phyloP scores from a whole-genome alignment of 2,888 invertebrate genomes.

The Nomada flava region DNA sequence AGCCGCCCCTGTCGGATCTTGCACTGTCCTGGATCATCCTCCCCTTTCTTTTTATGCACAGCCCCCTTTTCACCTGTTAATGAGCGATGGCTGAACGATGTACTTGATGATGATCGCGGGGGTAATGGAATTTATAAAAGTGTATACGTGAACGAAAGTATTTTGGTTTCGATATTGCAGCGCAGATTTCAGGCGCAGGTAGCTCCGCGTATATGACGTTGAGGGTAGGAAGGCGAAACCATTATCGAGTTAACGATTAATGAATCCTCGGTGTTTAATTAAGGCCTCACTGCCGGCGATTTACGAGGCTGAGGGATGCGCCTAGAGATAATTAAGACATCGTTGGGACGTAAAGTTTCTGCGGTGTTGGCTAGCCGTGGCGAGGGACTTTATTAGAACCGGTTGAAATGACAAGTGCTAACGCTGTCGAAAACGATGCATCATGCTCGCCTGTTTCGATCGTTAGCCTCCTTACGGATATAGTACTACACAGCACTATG shows the following conservation, averaged over 20 bases:
- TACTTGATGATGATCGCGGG: neutral
- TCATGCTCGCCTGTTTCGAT: slow-evolving; percentile 12
- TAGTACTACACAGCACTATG: too few relatives aligned
- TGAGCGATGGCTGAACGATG: slow-evolving; percentile 7
- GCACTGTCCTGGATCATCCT: slow-evolving; percentile 1
- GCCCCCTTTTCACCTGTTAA: slow-evolving; percentile 11
- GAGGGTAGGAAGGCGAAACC: neutral
- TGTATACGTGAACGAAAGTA: too few relatives aligned
- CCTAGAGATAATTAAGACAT: slow-evolving; percentile 46
- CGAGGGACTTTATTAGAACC: slow-evolving; percentile 27
- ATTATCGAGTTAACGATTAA: slow-evolving; percentile 47
- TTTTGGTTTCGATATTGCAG: neutral
- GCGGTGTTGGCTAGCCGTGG: slow-evolving; percentile 13
- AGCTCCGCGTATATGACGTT: neutral
- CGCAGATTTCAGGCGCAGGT: neutral
- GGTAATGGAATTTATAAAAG: slow-evolving; percentile 4
- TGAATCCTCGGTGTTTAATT: slow-evolving; percentile 52
- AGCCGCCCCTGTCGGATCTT: slow-evolving; percentile 71
- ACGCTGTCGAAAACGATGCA: slow-evolving; percentile 24
- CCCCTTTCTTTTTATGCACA: slow-evolving; percentile 41
- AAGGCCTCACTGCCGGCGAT: slow-evolving; percentile 36
- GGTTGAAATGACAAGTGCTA: slow-evolving; percentile 44
- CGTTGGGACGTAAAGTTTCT: slow-evolving; percentile 36
- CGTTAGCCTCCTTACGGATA: neutral
- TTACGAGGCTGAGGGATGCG: slow-evolving; percentile 38